Base-by-base conservation (phyloP, 2,888 invertebrate genomes). In the Apocheima hispidaria region DNA sequence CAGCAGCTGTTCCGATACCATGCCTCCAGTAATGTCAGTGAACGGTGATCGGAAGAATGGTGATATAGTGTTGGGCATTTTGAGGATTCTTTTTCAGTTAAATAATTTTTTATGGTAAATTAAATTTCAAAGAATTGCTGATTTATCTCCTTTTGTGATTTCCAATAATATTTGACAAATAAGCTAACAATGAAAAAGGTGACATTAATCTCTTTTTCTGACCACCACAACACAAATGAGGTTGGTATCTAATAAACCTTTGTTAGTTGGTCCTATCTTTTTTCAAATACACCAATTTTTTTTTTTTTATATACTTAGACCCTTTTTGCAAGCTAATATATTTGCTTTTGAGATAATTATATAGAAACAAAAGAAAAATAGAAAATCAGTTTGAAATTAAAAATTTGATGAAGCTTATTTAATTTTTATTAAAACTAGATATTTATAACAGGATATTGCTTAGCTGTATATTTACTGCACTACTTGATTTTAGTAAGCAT, bases 31-130 rank as follows among this genome's bases (percentile, higher is more conserved):
- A 36, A 96, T 73, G 81, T 96, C 96, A 0, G 95, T 96, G 16
- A 95, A 91, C 0, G 96, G 96, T 0, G 94, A 93, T 50, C 95
- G 94, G 0, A 95, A 72, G 57, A 91, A 93, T 12, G 96, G 96
- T 0, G 94, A 89, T 46, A 95, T 46, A 4, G 62, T 70, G 30
- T 68, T 69, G 2, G 77, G 72, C 75, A 78, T 78, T 40, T 48
- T 66, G 16, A 35, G 23, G 21, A 14, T 41, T 7, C 2, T 26
- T 6, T 54, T 4, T 12, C 4, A n/a, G n/a, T 33, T 33, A 12
- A n/a, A n/a, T 33, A 4, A n/a, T 5, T n/a, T 51, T 38, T 58
- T 51, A n/a, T 21, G 5, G 16, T n/a, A 41, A 14, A 21, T 41
- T n/a, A n/a, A n/a, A 21, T 5, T 38, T 38, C 7, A 38, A 38